Base-by-base conservation (phyloP, 2,888 invertebrate genomes). In the Rhagonycha lutea region DNA sequence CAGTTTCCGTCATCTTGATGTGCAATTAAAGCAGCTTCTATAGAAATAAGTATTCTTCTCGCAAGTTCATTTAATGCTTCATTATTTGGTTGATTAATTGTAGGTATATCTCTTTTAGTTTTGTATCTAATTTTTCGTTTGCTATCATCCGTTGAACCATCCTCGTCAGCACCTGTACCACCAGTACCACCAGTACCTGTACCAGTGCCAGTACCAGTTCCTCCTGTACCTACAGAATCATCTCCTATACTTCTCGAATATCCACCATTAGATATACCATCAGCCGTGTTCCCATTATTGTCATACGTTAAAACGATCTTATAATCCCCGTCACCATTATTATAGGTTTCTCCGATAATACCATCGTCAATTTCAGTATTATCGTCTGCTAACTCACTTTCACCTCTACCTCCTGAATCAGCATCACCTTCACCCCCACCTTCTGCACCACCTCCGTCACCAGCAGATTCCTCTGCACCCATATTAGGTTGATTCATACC, bases 1-100 rank as follows among this genome's bases (percentile, higher is more conserved):
- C 94, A 94, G 23, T 90, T 84, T 75, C 90, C 88, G 81, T 90
- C 76, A 87, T 92, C 88, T 82, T 86, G 82, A 65, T 90, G 82
- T 81, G 92, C 87, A 72, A 90, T 81, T 83, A 90, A 73, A 81
- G 91, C 89, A 80, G 91, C 87, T 82, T 92, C 92, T 47, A 92
- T 90, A 3, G 91, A 90, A 26, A 87, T 86, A 28, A 92, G 79
- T 2, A 91, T 89, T 70, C 89, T 87, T 79, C 89, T 88, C 1
- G 92, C 89, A 63, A 92, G 83, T 80, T 91, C 91, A 81, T 92
- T 91, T 69, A 91, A 79, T 63, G 88, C 87, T 70, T 86, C 83
- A 80, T 86, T 87, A 28, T 87, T 84, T 26, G 86, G 82, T 80
- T 87, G 87, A 11, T 83, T 81, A 3, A 78, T 65, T 61, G 72